Evolutionary conservation across 2,113 vertebrate genomes (phyloP).

Genomic region (Chloropsis hardwickii): DNA sequence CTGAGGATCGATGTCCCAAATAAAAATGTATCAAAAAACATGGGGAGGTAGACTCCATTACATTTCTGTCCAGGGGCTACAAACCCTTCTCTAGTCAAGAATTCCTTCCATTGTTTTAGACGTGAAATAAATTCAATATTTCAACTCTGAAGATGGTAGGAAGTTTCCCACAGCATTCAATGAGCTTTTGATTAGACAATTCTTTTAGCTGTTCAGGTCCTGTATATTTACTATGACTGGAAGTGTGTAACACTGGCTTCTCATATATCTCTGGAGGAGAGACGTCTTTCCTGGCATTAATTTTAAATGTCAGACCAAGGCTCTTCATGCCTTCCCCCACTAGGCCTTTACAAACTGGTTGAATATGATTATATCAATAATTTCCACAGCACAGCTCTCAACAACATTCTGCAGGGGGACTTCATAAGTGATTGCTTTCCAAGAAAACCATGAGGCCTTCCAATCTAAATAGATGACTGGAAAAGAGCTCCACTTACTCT

Average conservation of each 20-base stretch:
- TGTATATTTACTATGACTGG: not conserved
- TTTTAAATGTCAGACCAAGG: not conserved
- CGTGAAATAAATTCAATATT: not conserved
- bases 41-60: not conserved
- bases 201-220: not conserved
- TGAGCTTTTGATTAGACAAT: conserved; percentile 3
- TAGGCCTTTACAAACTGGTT: not conserved
- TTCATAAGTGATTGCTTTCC: not conserved
- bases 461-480: conserved; percentile 24
- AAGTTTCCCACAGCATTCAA: not conserved
- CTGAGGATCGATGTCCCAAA: not conserved
- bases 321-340: not conserved
- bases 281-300: not conserved
- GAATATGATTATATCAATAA: not conserved
- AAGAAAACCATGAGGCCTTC: conserved; percentile 17
- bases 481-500: not conserved
- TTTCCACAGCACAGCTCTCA: not conserved
- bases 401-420: not conserved
- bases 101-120: not conserved
- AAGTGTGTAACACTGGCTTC: not conserved
- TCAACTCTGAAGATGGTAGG: not conserved
- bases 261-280: not conserved
- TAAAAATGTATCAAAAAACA: not conserved
- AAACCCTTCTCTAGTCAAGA: not conserved
- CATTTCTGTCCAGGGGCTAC: not conserved